phyloP scores from a whole-genome alignment of 35 echinoderm and acorn worm genomes.

The Ophioderma brevispina region DNA sequence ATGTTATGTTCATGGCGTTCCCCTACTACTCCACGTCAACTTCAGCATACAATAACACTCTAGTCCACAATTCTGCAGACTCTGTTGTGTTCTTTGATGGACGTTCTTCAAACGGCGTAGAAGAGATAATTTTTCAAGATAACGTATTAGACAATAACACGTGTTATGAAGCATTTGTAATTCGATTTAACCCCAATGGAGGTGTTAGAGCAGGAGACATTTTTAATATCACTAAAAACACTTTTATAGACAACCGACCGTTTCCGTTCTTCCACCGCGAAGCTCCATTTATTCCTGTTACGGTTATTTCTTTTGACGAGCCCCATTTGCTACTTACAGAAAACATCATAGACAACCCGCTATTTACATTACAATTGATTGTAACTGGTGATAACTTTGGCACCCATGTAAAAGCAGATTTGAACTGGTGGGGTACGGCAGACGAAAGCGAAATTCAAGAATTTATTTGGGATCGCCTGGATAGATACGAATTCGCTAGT shows the following conservation, averaged over 20 bases:
- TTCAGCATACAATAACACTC: background rate
- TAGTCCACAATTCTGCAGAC: background rate
- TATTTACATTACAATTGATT: background rate
- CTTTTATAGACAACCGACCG: background rate
- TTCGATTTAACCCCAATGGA: background rate
- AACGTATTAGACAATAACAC: background rate
- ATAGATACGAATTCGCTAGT: background rate
- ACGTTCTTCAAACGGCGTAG: background rate
- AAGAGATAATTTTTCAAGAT: background rate
- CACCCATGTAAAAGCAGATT: background rate
- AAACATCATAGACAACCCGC: background rate
- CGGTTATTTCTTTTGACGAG: background rate
- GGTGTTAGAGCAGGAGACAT: background rate
- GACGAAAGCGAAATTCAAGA: background rate
- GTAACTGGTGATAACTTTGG: background rate
- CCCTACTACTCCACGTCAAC: background rate
- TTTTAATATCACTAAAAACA: background rate
- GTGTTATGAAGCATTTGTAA: background rate
- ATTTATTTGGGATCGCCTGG: background rate
- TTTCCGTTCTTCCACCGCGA: background rate
- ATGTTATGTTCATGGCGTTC: background rate
- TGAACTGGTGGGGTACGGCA: background rate
- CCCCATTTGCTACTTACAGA: background rate
- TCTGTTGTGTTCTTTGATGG: background rate
- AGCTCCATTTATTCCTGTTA: background rate